Percentiles rank a stretch among this genome's conserved stretches.
Conservation (phyloP, 2,888 invertebrate species). For the Drosophila prolongata region DNA sequence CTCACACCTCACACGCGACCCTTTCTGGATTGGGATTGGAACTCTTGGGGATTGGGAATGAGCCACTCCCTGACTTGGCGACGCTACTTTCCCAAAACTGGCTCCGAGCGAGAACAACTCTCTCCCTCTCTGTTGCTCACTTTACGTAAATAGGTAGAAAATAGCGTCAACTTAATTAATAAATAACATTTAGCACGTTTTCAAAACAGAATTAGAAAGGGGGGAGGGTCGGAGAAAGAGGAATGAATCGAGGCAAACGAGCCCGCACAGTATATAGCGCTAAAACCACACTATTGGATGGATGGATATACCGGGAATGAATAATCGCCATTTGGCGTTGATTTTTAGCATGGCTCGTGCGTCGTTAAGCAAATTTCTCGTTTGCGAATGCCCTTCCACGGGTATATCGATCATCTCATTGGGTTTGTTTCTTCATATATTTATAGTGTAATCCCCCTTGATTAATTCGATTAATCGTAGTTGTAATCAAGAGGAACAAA, state of each 20-base stretch:
- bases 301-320: constrained; percentile 56
- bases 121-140: not conserved
- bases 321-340: constrained; percentile 69
- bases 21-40: constrained; percentile 12
- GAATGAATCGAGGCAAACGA: constrained; percentile 6
- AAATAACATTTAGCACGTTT: constrained; percentile 77
- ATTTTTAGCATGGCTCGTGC: constrained; percentile 62
- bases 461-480: constrained; percentile 1
- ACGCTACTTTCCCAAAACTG: constrained; percentile 55
- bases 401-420: constrained; percentile 4
- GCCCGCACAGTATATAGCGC: constrained; percentile 14
- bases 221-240: constrained; percentile 6
- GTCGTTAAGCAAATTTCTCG: constrained; percentile 44
- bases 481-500: not conserved
- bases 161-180: constrained; percentile 78
- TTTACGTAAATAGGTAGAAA: constrained; percentile 43
- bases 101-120: constrained; percentile 34
- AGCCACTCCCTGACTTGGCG: constrained; percentile 58
- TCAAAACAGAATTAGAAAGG: constrained; percentile 20
- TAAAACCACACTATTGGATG: constrained; percentile 46
- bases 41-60: constrained; percentile 35
- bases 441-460: not conserved
- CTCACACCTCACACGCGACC: constrained; percentile 41
- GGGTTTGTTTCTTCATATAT: not conserved
- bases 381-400: constrained; percentile 32